Evolutionary conservation across 2,113 vertebrate species (phyloP).

Genomic region (Serinus canaria): DNA sequence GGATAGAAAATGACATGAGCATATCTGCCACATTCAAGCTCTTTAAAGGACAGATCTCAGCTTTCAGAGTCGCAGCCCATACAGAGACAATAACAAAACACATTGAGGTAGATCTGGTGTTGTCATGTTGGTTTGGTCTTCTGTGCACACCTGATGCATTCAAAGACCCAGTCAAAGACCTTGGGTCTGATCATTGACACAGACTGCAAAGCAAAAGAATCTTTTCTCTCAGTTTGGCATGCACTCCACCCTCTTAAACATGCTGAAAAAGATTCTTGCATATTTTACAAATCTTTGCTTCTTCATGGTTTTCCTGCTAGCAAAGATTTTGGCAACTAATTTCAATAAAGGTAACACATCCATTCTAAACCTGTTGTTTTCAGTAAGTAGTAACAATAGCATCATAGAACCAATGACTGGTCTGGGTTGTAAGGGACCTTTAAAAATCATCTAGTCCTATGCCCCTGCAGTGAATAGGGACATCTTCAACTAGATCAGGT

Average conservation of each 20-base stretch:
- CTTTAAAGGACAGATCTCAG: neutral
- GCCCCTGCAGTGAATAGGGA: neutral
- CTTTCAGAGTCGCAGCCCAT: neutral
- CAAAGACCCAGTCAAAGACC: neutral
- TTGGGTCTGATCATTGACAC: fast-evolving
- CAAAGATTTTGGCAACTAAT: neutral
- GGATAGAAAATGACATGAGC: neutral
- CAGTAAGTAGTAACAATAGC: neutral
- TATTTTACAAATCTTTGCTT: fast-evolving
- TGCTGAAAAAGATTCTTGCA: neutral
- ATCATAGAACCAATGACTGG: neutral
- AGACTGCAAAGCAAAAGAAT: neutral
- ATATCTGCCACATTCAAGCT: neutral
- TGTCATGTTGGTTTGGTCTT: neutral
- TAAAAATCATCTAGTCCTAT: neutral
- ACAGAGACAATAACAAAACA: neutral
- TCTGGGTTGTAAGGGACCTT: neutral
- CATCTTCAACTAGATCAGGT: neutral
- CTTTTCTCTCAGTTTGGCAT: neutral
- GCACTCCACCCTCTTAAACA: neutral
- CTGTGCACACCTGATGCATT: neutral
- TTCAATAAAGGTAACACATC: neutral
- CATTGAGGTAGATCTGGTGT: neutral
- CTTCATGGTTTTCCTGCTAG: neutral
- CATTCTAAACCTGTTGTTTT: neutral